Evolutionary conservation across 1,140 invertebrate species (phyloP).

Genomic region (Drosophila pruinosa): DNA sequence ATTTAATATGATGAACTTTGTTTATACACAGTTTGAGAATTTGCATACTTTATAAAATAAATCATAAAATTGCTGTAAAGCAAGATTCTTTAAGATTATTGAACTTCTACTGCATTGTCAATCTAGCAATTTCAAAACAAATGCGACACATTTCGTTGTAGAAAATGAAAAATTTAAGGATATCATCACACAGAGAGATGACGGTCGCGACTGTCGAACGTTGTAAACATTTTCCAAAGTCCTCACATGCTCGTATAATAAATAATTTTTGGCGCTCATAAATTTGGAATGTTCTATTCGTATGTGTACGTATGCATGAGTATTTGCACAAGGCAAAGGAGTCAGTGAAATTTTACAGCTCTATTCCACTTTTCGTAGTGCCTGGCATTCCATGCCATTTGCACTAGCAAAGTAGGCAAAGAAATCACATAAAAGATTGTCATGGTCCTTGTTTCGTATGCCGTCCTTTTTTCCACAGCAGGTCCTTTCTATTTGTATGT

Average conservation of each 20-base stretch:
- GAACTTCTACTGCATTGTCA: not conserved
- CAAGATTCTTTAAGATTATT: not conserved
- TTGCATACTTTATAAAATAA: too few relatives aligned
- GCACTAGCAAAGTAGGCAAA: constrained; percentile 50
- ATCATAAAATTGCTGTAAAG: not conserved
- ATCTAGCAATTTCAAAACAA: not conserved
- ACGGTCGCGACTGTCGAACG: constrained; percentile 4
- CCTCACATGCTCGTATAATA: constrained; percentile 53
- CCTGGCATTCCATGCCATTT: constrained; percentile 39
- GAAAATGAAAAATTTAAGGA: constrained; percentile 19
- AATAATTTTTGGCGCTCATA: constrained; percentile 77
- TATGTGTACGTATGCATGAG: not conserved
- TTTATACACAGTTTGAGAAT: too few relatives aligned
- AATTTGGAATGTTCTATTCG: constrained; percentile 61
- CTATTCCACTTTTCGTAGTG: constrained; percentile 31
- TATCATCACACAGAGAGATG: not conserved
- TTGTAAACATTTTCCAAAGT: constrained; percentile 23
- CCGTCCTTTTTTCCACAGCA: not conserved
- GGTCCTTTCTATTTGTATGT: constrained; percentile 9
- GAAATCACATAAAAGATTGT: constrained; percentile 77
- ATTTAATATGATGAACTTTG: too few relatives aligned
- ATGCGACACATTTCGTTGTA: not conserved
- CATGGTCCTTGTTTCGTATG: constrained; percentile 30
- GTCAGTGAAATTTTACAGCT: constrained; percentile 55
- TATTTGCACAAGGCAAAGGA: not conserved